Evolutionary conservation across 2,888 invertebrate species (phyloP), one percentile per base, ranked within the genome.

Genomic region (Dynastes grantii): DNA sequence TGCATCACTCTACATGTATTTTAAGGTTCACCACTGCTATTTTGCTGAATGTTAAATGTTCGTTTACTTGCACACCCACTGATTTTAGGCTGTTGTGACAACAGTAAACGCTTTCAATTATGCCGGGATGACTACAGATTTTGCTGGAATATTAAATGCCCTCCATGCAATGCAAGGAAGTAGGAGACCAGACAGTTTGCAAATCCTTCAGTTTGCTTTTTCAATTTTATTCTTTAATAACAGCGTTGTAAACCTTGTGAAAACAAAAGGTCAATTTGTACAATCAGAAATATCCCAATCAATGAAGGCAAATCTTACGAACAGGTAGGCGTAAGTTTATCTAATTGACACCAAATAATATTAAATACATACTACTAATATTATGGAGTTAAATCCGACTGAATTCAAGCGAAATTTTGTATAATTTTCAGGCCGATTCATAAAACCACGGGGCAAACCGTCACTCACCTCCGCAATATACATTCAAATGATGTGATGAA

Each of bases 71-170:
- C 45, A 45, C 45, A 61, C 63, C 40, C 40, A 55, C 75, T 78
- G 8, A 58, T 70, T 81, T 71, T 67, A 85, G 85, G 83, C 83
- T 45, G 83, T 84, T 16, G 76, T 80, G n/a, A 81, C 80, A 1
- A 78, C 81, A 5, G 83, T 86, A 3, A 85, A 86, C 51, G 83
- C 85, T 2, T 83, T 87, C 5, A 83, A 84, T 27, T 82, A 84
- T 0, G 82, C 84, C 4, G 87, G 87, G 76, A 79, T 88, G 8
- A 83, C 85, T 5, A 85, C 86, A 13, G 84, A 85, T 67, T 86
- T 87, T 40, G 84, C 81, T 11, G 84, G 85, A 76, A 77, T 87
- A 6, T 79, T 82, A 6, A 88, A 87, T 81, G 77, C 81, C 9
- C 3, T 79, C 5, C 76, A 81, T 32, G 79, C 76, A 16, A 73